These are phyloP conservation scores for Gyps fulvus DNA, from an alignment of 2,113 vertebrate species.

Conservation along the genomic window DNA sequence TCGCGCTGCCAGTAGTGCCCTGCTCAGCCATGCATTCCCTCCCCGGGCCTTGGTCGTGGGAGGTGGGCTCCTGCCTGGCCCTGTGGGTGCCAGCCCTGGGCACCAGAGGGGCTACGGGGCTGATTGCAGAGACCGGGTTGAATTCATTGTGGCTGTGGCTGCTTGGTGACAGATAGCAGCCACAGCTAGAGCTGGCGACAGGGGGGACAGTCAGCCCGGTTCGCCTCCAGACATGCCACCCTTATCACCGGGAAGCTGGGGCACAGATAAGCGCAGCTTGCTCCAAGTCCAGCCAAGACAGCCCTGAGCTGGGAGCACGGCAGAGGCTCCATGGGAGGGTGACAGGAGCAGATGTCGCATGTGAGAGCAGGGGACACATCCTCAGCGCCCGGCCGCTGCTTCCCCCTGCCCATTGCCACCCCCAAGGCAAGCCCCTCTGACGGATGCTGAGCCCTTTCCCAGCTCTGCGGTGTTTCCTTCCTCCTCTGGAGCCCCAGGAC, in stretches of 20 bases:
- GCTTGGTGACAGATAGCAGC: neutral
- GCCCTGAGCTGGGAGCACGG: neutral
- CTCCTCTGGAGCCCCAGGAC: neutral
- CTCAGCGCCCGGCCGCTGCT: fast-evolving
- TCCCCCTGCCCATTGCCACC: neutral
- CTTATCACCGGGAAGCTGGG: neutral
- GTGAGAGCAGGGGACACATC: neutral
- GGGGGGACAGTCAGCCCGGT: neutral
- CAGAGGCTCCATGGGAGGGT: neutral
- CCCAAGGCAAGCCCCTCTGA: neutral
- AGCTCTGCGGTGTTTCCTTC: neutral
- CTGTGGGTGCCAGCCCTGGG: neutral
- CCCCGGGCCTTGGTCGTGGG: fast-evolving
- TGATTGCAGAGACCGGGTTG: neutral
- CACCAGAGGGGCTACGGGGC: neutral
- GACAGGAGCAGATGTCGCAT: fast-evolving
- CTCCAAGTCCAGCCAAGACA: neutral
- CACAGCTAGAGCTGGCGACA: neutral
- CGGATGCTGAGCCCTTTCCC: neutral
- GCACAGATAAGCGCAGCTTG: slow-evolving; percentile 24
- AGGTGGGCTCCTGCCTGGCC: neutral
- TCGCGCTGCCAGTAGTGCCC: neutral
- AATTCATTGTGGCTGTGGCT: neutral
- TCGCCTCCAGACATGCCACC: neutral
- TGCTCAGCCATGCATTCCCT: neutral